A percentile compares a stretch with the other conserved stretches of the same genome.
These are phyloP conservation scores for Holocentrus rufus DNA, from an alignment of 2,797 vertebrate species.

Conservation along the genomic window DNA sequence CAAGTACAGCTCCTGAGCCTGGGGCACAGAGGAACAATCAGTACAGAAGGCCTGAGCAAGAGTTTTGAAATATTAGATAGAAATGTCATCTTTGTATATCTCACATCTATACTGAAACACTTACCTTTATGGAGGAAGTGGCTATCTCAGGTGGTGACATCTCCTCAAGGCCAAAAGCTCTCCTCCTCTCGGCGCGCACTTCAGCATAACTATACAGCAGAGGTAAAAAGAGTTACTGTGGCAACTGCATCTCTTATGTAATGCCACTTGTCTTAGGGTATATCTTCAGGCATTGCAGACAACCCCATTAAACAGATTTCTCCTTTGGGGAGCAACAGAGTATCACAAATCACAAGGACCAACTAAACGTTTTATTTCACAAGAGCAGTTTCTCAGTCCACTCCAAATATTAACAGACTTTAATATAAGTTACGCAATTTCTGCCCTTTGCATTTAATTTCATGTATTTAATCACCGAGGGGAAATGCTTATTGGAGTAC, in stretches of 20 bases:
- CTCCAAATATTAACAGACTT: neutral
- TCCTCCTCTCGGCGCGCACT: constrained; percentile 82
- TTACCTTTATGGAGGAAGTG: constrained; percentile 80
- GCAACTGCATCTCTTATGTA: neutral
- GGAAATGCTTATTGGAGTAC: neutral
- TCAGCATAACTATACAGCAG: constrained; percentile 82
- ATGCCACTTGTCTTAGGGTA: no score
- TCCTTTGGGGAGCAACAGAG: no score
- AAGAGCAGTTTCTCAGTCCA: neutral
- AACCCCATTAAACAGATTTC: no score
- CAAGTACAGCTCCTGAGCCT: constrained; percentile 86
- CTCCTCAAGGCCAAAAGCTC: constrained; percentile 83
- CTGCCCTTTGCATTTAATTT: no score
- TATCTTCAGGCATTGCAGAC: no score
- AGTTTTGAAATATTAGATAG: neutral
- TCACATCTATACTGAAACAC: neutral
- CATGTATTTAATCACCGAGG: no score
- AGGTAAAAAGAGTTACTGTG: constrained; percentile 8
- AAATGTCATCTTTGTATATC: neutral
- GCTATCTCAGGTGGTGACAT: constrained; percentile 78
- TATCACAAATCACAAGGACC: neutral
- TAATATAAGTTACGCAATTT: no score
- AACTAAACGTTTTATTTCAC: neutral
- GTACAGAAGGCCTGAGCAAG: neutral
- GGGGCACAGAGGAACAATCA: constrained; percentile 38